A percentile compares a stretch with the other conserved stretches of the same genome.
Conservation (phyloP, 2,113 vertebrate species). For the Petrocephalus microphthalmus region DNA sequence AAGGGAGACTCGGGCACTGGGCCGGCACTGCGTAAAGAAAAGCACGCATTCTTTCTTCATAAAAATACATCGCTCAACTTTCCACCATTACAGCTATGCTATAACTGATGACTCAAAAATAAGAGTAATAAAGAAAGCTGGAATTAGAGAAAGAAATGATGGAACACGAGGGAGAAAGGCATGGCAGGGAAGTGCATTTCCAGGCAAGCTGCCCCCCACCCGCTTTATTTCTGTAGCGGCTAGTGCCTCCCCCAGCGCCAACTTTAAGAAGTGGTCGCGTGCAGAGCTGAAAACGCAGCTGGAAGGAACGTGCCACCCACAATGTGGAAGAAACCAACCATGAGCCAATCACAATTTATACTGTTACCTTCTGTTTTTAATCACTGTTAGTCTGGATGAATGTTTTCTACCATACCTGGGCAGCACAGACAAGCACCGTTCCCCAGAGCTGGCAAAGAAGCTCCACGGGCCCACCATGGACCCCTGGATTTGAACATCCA, state of each 20-base stretch:
- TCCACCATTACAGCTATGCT: not conserved
- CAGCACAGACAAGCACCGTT: constrained; percentile 54
- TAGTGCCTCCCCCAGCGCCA: not conserved
- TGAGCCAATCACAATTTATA: not conserved
- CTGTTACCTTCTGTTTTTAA: not conserved
- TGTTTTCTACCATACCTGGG: constrained; percentile 64
- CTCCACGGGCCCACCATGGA: constrained; percentile 37
- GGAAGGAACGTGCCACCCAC: not conserved
- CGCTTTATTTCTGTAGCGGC: not conserved
- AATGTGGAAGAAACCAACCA: not conserved
- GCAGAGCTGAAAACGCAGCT: not conserved
- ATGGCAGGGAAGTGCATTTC: not conserved
- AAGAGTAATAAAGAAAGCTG: not conserved
- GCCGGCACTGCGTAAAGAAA: constrained; percentile 55
- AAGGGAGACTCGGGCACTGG: constrained; percentile 65
- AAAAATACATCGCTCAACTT: not conserved
- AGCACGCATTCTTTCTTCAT: not conserved
- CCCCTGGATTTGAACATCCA: constrained; percentile 54
- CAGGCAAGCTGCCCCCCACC: not conserved
- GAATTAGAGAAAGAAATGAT: not conserved
- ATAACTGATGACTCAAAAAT: not conserved
- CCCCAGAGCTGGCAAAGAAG: not conserved
- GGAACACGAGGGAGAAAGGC: not conserved
- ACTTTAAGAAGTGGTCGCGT: not conserved
- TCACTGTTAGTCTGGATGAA: not conserved